Base-by-base conservation (phyloP, 2,888 invertebrate genomes). In the Liodrosophila aerea region DNA sequence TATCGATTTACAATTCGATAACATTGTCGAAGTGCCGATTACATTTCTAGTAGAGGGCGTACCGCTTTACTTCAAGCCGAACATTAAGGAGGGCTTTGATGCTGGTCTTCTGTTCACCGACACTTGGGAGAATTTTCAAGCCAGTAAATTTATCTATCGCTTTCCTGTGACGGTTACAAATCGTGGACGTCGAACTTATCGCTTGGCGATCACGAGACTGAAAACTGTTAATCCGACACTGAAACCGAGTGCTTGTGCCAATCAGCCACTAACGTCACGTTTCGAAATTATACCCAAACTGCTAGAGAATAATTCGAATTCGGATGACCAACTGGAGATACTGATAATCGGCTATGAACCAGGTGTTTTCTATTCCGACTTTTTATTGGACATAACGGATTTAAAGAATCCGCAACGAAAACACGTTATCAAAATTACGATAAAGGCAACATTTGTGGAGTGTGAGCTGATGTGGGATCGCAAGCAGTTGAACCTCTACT, bases 31-130 rank as follows among this genome's bases (percentile, higher is more conserved):
- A 58, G 57, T 89, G 16, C 87, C 88, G 7, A 65, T 89, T 1
- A 72, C 64, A 1, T 85, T 78, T 29, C 39, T 73, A 9, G 78
- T 89, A 0, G 82, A 86, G 46, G 88, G 88, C 0, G 76, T 87
- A 4, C 89, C 89, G 0, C 61, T 89, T 5, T 67, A 64, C 11
- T 86, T 88, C 34, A 71, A 84, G 8, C 88, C 88, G 1, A 61
- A 88, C 31, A 70, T 89, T 0, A 74, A 59, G 2, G 45, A 74
- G 0, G 81, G 76, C 2, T 60, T 86, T 5, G 63, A 89, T 52
- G 68, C 76, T 2, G 88, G 88, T 0, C 30, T 40, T 0, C 41
- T 89, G 16, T 73, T 85, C 1, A 81, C 75, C 22, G 86, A 73
- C 16, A 72, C 72, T 0, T 68, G 66, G 37, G 64, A 73, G 4